Percentiles rank a stretch among this genome's conserved stretches.
phyloP scores from a whole-genome alignment of 2,113 vertebrate species.

The Thryonomys swinderianus region DNA sequence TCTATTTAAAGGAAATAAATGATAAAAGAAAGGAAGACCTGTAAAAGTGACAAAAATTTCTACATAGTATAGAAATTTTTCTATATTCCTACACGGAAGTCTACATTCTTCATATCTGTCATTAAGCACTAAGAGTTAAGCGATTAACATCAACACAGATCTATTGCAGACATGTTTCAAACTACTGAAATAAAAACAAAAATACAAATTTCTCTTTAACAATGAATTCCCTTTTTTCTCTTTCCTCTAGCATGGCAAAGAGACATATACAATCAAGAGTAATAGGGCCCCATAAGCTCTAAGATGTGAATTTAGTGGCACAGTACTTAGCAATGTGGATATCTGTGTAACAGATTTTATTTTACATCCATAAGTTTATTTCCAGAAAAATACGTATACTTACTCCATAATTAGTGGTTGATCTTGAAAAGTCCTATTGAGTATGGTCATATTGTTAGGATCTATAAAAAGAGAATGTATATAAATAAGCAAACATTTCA shows the following conservation, averaged over 20 bases:
- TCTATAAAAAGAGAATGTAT: conserved; percentile 85
- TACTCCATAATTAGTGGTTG: conserved; percentile 99
- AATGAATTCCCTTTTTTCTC: conserved; percentile 16
- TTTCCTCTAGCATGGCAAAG: background rate
- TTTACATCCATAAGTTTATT: conserved; percentile 57
- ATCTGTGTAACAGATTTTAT: conserved; percentile 12
- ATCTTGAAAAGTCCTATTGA: conserved; percentile 93
- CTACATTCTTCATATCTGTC: background rate
- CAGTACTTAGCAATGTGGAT: conserved; percentile 2
- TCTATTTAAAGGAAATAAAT: background rate
- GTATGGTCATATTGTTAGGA: conserved; percentile 82
- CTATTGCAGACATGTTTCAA: background rate
- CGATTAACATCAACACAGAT: background rate
- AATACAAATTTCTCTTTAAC: background rate
- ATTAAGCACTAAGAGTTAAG: background rate
- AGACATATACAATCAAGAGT: background rate
- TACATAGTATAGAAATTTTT: conserved; percentile 4
- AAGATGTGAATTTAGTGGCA: background rate
- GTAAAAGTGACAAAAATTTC: background rate
- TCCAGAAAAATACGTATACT: conserved; percentile 83
- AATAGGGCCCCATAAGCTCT: background rate
- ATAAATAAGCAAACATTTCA: background rate
- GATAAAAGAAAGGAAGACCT: background rate
- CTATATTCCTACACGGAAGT: background rate
- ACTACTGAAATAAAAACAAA: background rate